These are phyloP conservation scores for Bombus confusus DNA, from an alignment of 1,140 invertebrate species.

Conservation along the genomic window DNA sequence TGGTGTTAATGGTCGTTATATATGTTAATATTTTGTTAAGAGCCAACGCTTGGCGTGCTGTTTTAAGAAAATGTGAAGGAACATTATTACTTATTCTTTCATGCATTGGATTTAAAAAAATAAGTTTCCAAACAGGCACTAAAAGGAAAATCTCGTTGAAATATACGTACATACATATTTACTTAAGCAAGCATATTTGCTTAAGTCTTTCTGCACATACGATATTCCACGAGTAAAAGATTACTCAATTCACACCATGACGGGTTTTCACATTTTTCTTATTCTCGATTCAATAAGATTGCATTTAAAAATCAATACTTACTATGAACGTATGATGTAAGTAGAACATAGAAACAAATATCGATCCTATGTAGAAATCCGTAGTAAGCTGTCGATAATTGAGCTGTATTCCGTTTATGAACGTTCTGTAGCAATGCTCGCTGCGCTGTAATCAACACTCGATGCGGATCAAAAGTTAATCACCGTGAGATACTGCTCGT, in stretches of 20 bases:
- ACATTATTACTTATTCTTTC: not conserved
- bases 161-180: not conserved
- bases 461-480: conserved; percentile 46
- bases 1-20: too few species aligned
- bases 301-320: not conserved
- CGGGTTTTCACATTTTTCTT: not conserved
- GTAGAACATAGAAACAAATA: not conserved
- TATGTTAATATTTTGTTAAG: too few species aligned
- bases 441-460: conserved; percentile 29
- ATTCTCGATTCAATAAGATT: not conserved
- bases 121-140: not conserved
- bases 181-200: too few species aligned
- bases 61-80: not conserved
- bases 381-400: not conserved
- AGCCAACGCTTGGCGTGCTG: not conserved
- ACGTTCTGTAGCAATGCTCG: not conserved
- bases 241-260: not conserved
- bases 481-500: conserved; percentile 47
- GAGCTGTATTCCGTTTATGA: conserved; percentile 24
- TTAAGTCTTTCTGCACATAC: not conserved
- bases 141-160: not conserved
- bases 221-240: not conserved
- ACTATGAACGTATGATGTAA: not conserved
- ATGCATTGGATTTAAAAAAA: not conserved
- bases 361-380: not conserved